Conservation (phyloP, 2,888 invertebrate genomes). For the Ichneumoninae sp. region DNA sequence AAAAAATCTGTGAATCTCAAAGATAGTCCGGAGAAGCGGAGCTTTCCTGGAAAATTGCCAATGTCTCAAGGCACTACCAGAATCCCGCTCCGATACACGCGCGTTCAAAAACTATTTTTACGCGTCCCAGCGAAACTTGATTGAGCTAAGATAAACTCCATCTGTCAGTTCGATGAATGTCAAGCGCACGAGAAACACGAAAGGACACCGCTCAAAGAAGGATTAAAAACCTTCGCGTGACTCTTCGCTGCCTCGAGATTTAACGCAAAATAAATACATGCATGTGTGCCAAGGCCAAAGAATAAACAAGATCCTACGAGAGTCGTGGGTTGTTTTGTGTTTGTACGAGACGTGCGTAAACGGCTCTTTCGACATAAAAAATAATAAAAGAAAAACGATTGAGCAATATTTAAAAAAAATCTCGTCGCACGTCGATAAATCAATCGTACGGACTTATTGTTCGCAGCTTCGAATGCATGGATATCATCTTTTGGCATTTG, state of each 20-base stretch:
- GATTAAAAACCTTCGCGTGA: neutral
- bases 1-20: neutral
- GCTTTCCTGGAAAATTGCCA: conserved; percentile 69
- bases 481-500: conserved; percentile 3
- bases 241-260: conserved; percentile 17
- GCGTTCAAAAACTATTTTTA: conserved; percentile 70
- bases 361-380: neutral
- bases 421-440: neutral
- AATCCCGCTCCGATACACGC: conserved; percentile 24
- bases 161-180: conserved; percentile 54
- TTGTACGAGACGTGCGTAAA: neutral
- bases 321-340: conserved; percentile 5
- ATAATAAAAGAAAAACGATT: neutral
- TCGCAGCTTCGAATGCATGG: neutral
- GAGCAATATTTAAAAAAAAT: neutral
- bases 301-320: conserved; percentile 8
- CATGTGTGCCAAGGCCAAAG: conserved; percentile 2
- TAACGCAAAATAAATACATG: conserved; percentile 9
- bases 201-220: neutral
- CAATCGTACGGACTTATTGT: neutral
- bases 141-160: conserved; percentile 46
- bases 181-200: conserved; percentile 13
- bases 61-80: conserved; percentile 58
- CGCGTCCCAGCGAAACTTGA: conserved; percentile 63
- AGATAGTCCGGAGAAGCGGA: neutral